phyloP scores from a whole-genome alignment of 2,888 invertebrate genomes.

The Abrostola triplasia region DNA sequence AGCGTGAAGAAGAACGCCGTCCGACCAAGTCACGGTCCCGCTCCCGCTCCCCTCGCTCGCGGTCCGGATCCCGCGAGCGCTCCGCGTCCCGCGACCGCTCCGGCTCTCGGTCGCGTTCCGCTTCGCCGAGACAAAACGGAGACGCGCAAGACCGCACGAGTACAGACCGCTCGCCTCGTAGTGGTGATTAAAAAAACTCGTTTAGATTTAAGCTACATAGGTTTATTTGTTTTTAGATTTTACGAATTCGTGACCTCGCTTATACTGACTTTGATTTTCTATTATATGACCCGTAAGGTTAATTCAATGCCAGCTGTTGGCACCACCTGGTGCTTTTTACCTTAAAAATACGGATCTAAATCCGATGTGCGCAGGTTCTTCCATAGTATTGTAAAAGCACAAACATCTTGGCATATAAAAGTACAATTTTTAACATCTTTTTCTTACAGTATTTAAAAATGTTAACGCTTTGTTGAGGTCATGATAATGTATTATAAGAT shows the following conservation, averaged over 20 bases:
- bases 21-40: slow-evolving; percentile 79
- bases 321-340: slow-evolving; percentile 9
- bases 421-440: slow-evolving; percentile 41
- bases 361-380: slow-evolving; percentile 2
- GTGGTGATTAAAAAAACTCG: slow-evolving; percentile 72
- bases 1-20: slow-evolving; percentile 79
- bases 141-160: slow-evolving; percentile 72
- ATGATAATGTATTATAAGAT: slow-evolving; percentile 60
- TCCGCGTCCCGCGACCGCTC: slow-evolving; percentile 71
- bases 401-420: slow-evolving; percentile 24
- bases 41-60: slow-evolving; percentile 65
- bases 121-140: slow-evolving; percentile 81
- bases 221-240: slow-evolving; percentile 55
- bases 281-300: slow-evolving; percentile 22
- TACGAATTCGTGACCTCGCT: slow-evolving; percentile 65
- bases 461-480: slow-evolving; percentile 48
- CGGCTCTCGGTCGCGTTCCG: slow-evolving; percentile 71
- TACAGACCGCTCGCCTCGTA: slow-evolving; percentile 81
- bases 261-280: slow-evolving; percentile 30
- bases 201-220: slow-evolving; percentile 48
- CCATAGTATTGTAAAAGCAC: slow-evolving; percentile 8
- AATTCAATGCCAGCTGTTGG: slow-evolving; percentile 20
- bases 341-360: slow-evolving; percentile 1
- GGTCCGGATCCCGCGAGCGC: slow-evolving; percentile 71
- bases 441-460: slow-evolving; percentile 1